Evolutionary conservation across 2,113 vertebrate genomes (phyloP).

Genomic region (Sakesphorus luctuosus): DNA sequence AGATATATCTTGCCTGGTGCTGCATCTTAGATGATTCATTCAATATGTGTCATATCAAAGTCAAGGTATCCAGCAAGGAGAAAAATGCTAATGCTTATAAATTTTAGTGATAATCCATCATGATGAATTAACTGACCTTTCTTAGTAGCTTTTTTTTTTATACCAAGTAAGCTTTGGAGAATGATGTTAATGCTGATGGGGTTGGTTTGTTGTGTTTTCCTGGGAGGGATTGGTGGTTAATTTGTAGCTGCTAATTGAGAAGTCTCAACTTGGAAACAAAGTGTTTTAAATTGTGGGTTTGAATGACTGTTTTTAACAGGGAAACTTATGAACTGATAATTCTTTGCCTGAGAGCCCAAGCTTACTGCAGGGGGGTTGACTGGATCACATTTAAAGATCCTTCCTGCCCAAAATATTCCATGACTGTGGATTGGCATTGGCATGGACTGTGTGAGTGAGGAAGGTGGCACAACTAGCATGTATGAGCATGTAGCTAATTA

Average conservation of each 20-base stretch:
- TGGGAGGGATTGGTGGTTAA: neutral
- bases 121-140: slow-evolving; percentile 73
- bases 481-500: neutral
- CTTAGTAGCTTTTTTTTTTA: slow-evolving; percentile 16
- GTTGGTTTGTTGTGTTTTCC: neutral
- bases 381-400: neutral
- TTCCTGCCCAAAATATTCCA: neutral
- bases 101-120: slow-evolving; percentile 74
- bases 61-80: slow-evolving; percentile 75
- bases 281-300: neutral
- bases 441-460: neutral
- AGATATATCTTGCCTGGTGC: slow-evolving; percentile 84
- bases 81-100: slow-evolving; percentile 77
- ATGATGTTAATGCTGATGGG: neutral
- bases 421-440: neutral
- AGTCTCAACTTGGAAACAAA: neutral
- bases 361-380: neutral
- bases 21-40: slow-evolving; percentile 76
- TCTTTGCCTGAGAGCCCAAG: neutral
- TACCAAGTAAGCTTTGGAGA: neutral
- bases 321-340: neutral
- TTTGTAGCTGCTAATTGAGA: neutral
- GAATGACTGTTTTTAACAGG: neutral
- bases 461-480: neutral
- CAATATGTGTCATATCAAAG: slow-evolving; percentile 86